Evolutionary conservation across 2,888 invertebrate genomes (phyloP), one percentile per base, ranked within the genome.

Genomic region (Drosophila neutralis): DNA sequence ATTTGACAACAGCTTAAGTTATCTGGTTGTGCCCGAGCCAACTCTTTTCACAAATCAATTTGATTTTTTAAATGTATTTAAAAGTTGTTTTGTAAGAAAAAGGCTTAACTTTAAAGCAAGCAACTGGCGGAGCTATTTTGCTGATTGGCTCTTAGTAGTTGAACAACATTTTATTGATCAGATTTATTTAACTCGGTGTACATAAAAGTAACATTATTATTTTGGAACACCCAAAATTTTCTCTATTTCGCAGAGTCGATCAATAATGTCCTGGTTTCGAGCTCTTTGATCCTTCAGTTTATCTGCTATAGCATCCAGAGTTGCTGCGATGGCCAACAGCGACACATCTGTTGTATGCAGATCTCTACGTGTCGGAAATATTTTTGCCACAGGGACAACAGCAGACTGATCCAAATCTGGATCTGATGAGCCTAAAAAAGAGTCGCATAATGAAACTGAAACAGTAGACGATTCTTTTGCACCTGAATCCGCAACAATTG

Each of bases 161-260:
- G 27, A n/a, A 21, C 15, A 27, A 29, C 15, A n/a, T 69, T 77
- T 77, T 51, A 60, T 78, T 63, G 11, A 40, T 40, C 27, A 29
- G 2, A 24, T 40, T 38, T 10, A 6, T 38, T 54, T 13, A 5
- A 35, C 27, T 45, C 33, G 53, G 35, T 29, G 4, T 42, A 15
- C 27, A 24, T 38, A 49, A 6, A 45, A 27, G 6, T 35, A 11
- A 21, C 2, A 5, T 36, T 40, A 59, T 21, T 60, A 52, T 27
- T 71, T 67, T 4, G 67, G 45, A 8, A 73, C 54, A 0, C 87
- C 87, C 29, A 87, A 56, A 15, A 87, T 81, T 52, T 87, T 89
- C 24, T 90, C 87, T 8, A 87, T 87, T 76, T 90, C 87, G 53
- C 73, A 77, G 13, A 87, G 73, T 49, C 87, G 65, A 67, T 90